A percentile compares a stretch with the other conserved stretches of the same genome.
Evolutionary conservation across 2,797 vertebrate species (phyloP).

Genomic region (Thaleichthys pacificus): DNA sequence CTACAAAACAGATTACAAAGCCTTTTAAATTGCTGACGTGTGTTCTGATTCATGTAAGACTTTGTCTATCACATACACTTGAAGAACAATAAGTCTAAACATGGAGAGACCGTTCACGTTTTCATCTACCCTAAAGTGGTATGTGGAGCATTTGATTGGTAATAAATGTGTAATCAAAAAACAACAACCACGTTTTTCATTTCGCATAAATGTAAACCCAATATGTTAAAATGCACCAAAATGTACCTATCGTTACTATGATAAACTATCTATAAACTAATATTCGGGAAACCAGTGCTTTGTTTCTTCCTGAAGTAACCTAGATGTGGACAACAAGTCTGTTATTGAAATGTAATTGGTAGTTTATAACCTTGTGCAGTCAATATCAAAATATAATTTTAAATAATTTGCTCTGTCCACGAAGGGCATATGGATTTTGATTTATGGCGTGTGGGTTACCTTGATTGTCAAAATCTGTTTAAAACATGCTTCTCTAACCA

Average conservation of each 20-base stretch:
- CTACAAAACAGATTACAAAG: neutral
- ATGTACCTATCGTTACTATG: neutral
- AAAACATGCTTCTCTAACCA: too few relatives aligned
- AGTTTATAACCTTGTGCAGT: neutral
- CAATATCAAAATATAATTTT: neutral
- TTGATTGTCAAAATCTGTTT: too few relatives aligned
- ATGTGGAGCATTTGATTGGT: conserved; percentile 98
- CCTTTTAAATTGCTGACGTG: too few relatives aligned
- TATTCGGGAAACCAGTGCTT: too few relatives aligned
- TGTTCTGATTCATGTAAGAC: too few relatives aligned
- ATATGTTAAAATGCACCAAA: conserved; percentile 10
- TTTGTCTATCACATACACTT: neutral
- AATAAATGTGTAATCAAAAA: conserved; percentile 98
- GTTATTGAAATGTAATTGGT: neutral
- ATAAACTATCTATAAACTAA: neutral
- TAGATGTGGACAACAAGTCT: too few relatives aligned
- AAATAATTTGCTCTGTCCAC: too few relatives aligned
- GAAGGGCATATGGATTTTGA: too few relatives aligned
- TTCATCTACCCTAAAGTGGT: conserved; percentile 94
- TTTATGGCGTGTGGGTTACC: too few relatives aligned
- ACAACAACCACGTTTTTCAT: conserved; percentile 46
- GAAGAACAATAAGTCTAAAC: conserved; percentile 58
- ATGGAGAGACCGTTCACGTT: conserved; percentile 71
- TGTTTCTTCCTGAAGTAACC: too few relatives aligned
- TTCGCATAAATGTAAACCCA: conserved; percentile 29